A percentile compares a stretch with the other conserved stretches of the same genome.
Evolutionary conservation across 2,888 invertebrate species (phyloP).

Genomic region (Macaria notata): DNA sequence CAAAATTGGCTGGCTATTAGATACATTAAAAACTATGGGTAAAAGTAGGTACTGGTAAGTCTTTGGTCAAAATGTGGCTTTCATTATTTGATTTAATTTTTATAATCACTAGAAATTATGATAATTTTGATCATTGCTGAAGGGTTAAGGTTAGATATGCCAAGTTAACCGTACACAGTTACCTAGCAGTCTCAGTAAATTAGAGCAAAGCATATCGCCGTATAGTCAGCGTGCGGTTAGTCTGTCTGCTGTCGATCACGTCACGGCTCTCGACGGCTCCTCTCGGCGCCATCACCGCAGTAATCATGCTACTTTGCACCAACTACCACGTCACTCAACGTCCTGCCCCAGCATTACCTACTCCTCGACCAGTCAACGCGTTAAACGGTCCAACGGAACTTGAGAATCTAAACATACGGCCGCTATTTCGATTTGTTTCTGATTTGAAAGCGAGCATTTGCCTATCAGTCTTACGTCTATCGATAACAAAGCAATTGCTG

Average conservation of each 20-base stretch:
- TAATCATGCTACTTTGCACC: conserved; percentile 55
- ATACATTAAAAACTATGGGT: too few relatives aligned
- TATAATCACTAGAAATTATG: too few relatives aligned
- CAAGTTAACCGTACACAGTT: conserved; percentile 18
- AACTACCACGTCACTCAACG: conserved; percentile 54
- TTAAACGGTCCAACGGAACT: conserved; percentile 21
- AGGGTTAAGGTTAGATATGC: not conserved
- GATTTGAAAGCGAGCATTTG: conserved; percentile 20
- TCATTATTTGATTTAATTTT: too few relatives aligned
- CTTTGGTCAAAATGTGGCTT: too few relatives aligned
- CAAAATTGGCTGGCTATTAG: too few relatives aligned
- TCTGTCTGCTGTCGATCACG: conserved; percentile 54
- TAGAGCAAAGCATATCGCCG: conserved; percentile 7
- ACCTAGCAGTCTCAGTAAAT: conserved; percentile 26
- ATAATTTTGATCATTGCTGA: too few relatives aligned
- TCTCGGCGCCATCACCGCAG: conserved; percentile 51
- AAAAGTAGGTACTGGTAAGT: too few relatives aligned
- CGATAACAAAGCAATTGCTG: conserved; percentile 76
- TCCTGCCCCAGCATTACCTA: conserved; percentile 38
- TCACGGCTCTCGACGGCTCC: conserved; percentile 55
- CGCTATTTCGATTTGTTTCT: conserved; percentile 19
- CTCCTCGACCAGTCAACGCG: conserved; percentile 27
- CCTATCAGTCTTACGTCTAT: conserved; percentile 56
- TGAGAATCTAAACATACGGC: conserved; percentile 24
- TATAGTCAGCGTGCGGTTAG: conserved; percentile 39